phyloP scores from a whole-genome alignment of 2,888 invertebrate species.

The Sycophila texana region DNA sequence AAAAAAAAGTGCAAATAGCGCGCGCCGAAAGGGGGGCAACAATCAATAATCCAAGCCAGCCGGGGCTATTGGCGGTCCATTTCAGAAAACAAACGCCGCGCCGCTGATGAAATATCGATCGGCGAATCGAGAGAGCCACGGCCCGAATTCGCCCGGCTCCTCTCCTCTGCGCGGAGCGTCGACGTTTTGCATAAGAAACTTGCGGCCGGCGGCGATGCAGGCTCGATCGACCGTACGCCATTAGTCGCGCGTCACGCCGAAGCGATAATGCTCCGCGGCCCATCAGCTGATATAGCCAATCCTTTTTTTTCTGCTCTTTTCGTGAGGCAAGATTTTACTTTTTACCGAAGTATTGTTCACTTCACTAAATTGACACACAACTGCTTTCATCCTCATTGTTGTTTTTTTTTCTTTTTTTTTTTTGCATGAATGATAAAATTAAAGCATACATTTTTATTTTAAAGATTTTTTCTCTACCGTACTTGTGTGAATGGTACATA shows the following conservation, averaged over 20 bases:
- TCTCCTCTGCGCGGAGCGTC: constrained; percentile 11
- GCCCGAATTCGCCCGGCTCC: constrained; percentile 11
- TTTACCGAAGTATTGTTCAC: too few species aligned
- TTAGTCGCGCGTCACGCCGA: constrained; percentile 54
- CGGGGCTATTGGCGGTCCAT: constrained; percentile 3
- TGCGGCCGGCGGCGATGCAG: constrained; percentile 58
- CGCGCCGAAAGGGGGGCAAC: neutral
- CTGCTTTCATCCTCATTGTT: too few species aligned
- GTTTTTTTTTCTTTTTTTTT: too few species aligned
- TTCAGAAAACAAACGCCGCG: constrained; percentile 14
- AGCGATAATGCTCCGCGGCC: constrained; percentile 60
- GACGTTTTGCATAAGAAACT: constrained; percentile 40
- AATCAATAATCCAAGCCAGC: neutral
- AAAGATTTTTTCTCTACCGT: too few species aligned
- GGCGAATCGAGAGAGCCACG: neutral
- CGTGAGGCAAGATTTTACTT: too few species aligned
- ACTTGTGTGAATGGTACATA: too few species aligned
- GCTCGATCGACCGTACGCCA: constrained; percentile 59
- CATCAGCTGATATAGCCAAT: too few species aligned
- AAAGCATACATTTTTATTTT: too few species aligned
- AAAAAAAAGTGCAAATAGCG: neutral
- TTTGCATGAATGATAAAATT: too few species aligned
- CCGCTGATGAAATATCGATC: constrained; percentile 44
- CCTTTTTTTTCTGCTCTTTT: too few species aligned
- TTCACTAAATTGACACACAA: too few species aligned